Base-by-base conservation (phyloP, 2,113 vertebrate genomes). In the Megalops atlanticus region DNA sequence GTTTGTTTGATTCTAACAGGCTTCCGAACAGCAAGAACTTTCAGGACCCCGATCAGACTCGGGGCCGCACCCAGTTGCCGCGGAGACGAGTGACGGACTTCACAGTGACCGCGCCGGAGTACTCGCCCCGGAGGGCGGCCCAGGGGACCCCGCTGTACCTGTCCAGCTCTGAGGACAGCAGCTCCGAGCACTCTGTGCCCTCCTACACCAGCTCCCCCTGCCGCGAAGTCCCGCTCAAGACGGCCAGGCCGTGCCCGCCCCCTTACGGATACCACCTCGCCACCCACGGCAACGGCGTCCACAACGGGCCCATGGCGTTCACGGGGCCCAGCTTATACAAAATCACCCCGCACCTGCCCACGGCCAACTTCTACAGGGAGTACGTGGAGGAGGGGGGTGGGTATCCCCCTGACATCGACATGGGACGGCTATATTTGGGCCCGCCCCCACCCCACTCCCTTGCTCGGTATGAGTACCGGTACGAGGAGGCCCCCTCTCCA, bases 101-200 rank as follows among this genome's bases (percentile, higher is more conserved):
- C 79, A 89, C 92, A 0, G 88, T 94, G 81, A 92, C 88, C 0
- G 92, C 93, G 15, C 91, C 94, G 0, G 92, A 94, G 74, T 94
- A 89, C 84, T 93, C 94, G 7, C 92, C 93, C 18, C 82, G 80
- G 38, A 81, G 82, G 1, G 72, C 83, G 31, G 78, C 74, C 0
- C 81, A 79, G 49, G 27, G 68, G 38, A 79, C 87, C 39, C 87
- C 86, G 0, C 87, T 87, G 73, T 94, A 91, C 84, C 95, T 93
- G 86, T 95, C 94, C 71, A 93, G 93, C 86, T 96, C 95, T 0
- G 96, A 96, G 82, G 95, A 96, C 91, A 96, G 95, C 87, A 94
- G 92, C 88, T 97, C 96, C 0, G 96, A 96, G 52, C 91, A 94
- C 81, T 96, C 96, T 0, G 93, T 94, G 81, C 89, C 93, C 80